These are phyloP conservation scores for Gyps fulvus DNA, from an alignment of 2,113 vertebrate species.

Conservation along the genomic window DNA sequence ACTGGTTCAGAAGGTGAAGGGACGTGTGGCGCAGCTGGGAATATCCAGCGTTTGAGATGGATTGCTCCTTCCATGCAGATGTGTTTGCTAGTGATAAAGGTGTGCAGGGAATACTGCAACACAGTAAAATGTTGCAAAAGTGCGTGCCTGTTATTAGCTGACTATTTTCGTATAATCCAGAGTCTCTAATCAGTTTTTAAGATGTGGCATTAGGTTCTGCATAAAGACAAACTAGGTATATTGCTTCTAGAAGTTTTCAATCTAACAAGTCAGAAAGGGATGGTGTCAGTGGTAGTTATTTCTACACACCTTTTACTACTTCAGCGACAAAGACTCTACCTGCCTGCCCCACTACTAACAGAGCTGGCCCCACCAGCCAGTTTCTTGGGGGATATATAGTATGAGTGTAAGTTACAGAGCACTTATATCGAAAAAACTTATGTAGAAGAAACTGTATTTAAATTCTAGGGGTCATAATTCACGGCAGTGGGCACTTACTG, in stretches of 20 bases:
- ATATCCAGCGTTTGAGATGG: neutral
- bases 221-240: neutral
- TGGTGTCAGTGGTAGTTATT: neutral
- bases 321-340: neutral
- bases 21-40: neutral
- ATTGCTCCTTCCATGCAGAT: neutral
- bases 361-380: neutral
- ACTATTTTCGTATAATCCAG: accelerated
- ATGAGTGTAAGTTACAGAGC: neutral
- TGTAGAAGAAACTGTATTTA: neutral
- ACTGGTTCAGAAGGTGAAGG: neutral
- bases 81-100: neutral
- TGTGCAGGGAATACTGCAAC: neutral
- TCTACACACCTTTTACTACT: neutral
- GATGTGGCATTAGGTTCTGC: neutral
- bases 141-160: accelerated
- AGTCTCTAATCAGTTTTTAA: neutral
- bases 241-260: neutral
- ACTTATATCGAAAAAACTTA: accelerated
- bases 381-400: neutral
- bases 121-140: accelerated
- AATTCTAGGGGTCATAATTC: neutral
- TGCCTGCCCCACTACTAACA: neutral
- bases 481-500: accelerated
- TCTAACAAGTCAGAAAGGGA: neutral